Percentiles rank a stretch among this genome's conserved stretches.
phyloP scores from a whole-genome alignment of 2,797 vertebrate genomes.

The Cryptoblepharus egeriae region DNA sequence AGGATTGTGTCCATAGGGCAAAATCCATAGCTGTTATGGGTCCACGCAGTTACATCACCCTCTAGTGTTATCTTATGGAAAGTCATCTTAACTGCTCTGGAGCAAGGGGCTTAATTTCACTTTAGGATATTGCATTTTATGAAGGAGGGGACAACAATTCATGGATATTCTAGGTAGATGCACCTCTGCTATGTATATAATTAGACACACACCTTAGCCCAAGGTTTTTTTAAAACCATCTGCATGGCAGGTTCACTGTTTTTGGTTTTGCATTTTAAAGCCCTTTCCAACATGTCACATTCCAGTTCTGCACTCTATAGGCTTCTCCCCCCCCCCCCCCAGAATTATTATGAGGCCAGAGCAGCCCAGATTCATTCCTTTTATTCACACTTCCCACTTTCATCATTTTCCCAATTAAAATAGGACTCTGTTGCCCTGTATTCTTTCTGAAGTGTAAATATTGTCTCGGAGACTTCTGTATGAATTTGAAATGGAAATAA shows the following conservation, averaged over 20 bases:
- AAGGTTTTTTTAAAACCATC: too few species aligned
- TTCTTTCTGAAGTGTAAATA: background rate
- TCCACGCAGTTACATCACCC: too few species aligned
- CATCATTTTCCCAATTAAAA: background rate
- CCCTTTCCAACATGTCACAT: background rate
- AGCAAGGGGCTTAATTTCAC: too few species aligned
- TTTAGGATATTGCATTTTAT: too few species aligned
- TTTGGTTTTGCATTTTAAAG: too few species aligned
- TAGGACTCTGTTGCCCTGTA: background rate
- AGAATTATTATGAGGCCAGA: background rate
- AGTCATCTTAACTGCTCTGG: too few species aligned
- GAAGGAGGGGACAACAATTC: background rate
- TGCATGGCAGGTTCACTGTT: too few species aligned
- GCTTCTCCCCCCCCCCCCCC: too few species aligned
- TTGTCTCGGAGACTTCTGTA: background rate
- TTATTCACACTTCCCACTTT: background rate
- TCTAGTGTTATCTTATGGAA: too few species aligned
- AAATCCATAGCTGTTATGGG: too few species aligned
- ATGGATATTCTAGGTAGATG: background rate
- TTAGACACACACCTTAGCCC: background rate
- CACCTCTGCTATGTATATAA: background rate
- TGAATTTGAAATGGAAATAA: background rate
- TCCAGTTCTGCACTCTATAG: background rate
- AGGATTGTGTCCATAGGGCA: too few species aligned
- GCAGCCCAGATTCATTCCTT: background rate